Evolutionary conservation across 2,113 vertebrate species (phyloP), one percentile per base, ranked within the genome.

Genomic region (Hippopotamus amphibius): DNA sequence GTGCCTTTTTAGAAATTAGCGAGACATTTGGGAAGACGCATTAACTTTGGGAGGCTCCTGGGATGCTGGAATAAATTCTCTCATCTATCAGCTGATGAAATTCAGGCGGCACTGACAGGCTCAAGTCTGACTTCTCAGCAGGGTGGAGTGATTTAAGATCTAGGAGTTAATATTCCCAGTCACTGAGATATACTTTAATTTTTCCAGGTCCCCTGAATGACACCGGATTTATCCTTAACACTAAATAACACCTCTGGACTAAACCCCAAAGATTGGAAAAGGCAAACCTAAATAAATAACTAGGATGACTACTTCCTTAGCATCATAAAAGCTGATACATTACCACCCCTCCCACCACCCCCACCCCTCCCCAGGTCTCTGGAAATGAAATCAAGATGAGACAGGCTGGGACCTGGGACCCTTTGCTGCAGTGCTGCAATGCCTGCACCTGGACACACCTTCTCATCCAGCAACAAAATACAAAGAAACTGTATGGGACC

Each of bases 231-330:
- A 74, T 17, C 33, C 1, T 30, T 30, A 65, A 84, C 46, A 80
- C 72, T 83, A 96, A 96, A 82, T 86, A 93, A 96, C 41, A 92
- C 50, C 57, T 81, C 59, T 19, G 87, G 59, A 85, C 76, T 66
- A 90, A 95, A 95, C 65, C 63, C 46, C 69, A 48, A 80, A 88
- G 41, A 48, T 3, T 55, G 19, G 37, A 88, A 89, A 91, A 57
- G 26, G 26, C 59, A 90, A 83, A 71, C 41, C 37, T 79, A 74
- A 72, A 37, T 50, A 66, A 33, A 15, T 12, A 50, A 63, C 11
- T 19, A 59, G 48, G 15, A 69, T 17, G 24, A 37, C 12, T 14
- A n/a, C 30, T 59, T 66, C 41, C 65, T 76, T 53, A 69, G 30
- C 43, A 16, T 55, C 53, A 66, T 19, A 46, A 91, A 86, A 33